Evolutionary conservation across 2,113 vertebrate species (phyloP), one percentile per base, ranked within the genome.

Genomic region (Gavia stellata): DNA sequence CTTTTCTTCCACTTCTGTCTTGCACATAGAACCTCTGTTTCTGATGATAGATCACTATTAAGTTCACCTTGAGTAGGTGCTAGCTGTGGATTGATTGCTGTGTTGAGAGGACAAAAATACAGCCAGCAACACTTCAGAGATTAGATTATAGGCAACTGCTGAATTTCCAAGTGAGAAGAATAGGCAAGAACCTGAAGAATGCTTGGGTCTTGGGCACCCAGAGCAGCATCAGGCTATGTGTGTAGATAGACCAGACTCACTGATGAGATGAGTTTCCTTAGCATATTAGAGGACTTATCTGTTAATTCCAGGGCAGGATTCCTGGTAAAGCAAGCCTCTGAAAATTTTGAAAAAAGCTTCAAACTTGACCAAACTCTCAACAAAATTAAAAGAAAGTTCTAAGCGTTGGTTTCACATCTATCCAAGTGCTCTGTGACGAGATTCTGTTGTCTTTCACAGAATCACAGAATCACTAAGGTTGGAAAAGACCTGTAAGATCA

Each of bases 281-380:
- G 36, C 3, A 0, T 23, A 3, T 52, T 50, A 8, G 29, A 36
- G 24, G 26, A 42, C 8, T 33, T 80, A 4, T 1, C 4, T 52
- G 4, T 33, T 80, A 8, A 25, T 72, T 59, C 62, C 75, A 68
- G 49, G 36, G 34, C 68, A 85, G 68, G 6, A 20, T 49, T 87
- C 23, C 18, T 70, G 40, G 17, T 42, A 56, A 56, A 65, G 63
- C 23, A 63, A 26, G 9, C 28, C 50, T 82, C 47, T 49, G 24
- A 58, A 73, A 29, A 9, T 42, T 50, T 61, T 65, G 40, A 3
- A 34, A 61, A 40, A 73, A 81, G 28, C 55, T 67, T 38, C 42
- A 44, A 73, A 65, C 53, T 52, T 1, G 2, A 75, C 20, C 47
- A 19, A 31, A 18, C 20, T n/a, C 38, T 47, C 9, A 29, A 9